Base-by-base conservation (phyloP, 2,797 vertebrate species). In the Ctenopoma kingsleyae region DNA sequence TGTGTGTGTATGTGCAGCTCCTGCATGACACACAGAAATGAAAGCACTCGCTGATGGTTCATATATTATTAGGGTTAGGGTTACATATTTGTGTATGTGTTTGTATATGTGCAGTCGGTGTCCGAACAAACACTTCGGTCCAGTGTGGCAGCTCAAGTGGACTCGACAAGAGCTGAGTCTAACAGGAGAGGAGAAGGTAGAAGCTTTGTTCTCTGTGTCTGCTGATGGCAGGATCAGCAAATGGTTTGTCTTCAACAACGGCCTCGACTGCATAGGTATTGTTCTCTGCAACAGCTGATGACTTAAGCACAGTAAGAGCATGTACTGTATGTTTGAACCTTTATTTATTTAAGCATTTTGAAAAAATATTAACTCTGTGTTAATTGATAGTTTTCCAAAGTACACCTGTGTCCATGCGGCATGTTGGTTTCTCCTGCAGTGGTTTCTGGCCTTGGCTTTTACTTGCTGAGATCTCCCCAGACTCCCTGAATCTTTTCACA, bases 121-220 rank as follows among this genome's bases (percentile, higher is more conserved):
- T 81, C 41, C 71, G 19, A 90, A 94, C 30, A 96, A 94, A 73
- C 96, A 97, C 82, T 71, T 86, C 46, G 93, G 92, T 56, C 93
- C 96, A 0, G 92, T 97, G 44, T 97, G 96, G 95, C 96, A 98
- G 71, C 80, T 99, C 72, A 95, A 80, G 80, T 99, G 97, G 97
- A 90, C 92, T 52, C 88, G 95, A 11, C 93, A 95, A 68, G 93
- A 94, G 50, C 64, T 87, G 74, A 91, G 82, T 2, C 70, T 77
- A 0, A 60, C 84, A 20, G 94, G 83, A 56, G 95, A 93, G 8
- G 93, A 95, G 75, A 95, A 83, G 71, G 88, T 75, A 2, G 97
- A 98, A 74, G 90, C 80, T 2, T 87, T 98, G 2, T 86, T 97
- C 40, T 96, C 96, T 1, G 93, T 97, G 80, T 95, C 96, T 3